Conservation (phyloP, 2,797 vertebrate species). For the Intellagama lesueurii region DNA sequence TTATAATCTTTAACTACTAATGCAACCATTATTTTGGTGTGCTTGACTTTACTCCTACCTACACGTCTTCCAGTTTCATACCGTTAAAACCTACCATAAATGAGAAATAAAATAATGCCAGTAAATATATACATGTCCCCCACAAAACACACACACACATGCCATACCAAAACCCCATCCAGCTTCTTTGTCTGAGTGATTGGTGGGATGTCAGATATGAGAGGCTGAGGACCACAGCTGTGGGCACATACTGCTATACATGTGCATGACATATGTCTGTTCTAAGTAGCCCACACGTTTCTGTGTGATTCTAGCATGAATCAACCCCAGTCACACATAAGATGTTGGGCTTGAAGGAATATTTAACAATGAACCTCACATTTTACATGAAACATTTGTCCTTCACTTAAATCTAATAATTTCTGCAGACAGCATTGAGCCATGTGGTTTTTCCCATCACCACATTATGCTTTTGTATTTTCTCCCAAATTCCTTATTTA, state of each 20-base stretch:
- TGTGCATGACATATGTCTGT: not conserved
- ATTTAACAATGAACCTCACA: not conserved
- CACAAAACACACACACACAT: too few species aligned
- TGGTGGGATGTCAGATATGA: too few species aligned
- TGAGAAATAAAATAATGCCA: too few species aligned
- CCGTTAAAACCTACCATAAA: too few species aligned
- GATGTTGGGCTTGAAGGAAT: not conserved
- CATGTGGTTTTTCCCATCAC: constrained; percentile 50
- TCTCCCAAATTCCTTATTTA: constrained; percentile 37
- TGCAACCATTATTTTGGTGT: too few species aligned
- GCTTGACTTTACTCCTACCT: too few species aligned
- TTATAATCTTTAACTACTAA: too few species aligned
- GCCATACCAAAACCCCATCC: too few species aligned
- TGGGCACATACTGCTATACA: not conserved
- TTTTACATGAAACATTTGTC: not conserved
- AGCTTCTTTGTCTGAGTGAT: too few species aligned
- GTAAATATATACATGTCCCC: too few species aligned
- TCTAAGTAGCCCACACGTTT: not conserved
- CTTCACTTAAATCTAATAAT: constrained; percentile 11
- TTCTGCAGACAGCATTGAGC: constrained; percentile 20
- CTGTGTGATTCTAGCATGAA: not conserved
- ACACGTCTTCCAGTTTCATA: too few species aligned
- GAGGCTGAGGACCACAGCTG: too few species aligned
- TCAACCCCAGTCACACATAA: not conserved
- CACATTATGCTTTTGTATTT: constrained; percentile 56